Evolutionary conservation across 1,140 invertebrate genomes (phyloP).

Genomic region (Drosophila hydei): DNA sequence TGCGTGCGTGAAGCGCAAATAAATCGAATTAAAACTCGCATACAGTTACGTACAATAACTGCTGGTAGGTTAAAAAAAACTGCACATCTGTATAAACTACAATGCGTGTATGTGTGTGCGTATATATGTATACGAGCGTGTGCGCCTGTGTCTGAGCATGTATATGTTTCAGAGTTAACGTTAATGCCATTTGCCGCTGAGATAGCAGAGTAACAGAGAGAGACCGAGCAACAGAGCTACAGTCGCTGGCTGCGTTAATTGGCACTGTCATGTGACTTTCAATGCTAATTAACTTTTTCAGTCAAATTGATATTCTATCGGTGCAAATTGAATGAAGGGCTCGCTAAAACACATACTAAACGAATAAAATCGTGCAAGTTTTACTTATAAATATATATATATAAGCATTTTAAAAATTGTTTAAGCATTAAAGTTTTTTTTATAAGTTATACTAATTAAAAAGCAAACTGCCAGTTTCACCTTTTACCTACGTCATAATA

Average conservation of each 20-base stretch:
- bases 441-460: constrained; percentile 6
- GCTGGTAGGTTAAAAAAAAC: constrained; percentile 15
- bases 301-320: constrained; percentile 25
- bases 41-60: constrained; percentile 21
- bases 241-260: constrained; percentile 44
- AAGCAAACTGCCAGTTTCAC: constrained; percentile 37
- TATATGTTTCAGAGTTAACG: constrained; percentile 32
- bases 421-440: background rate
- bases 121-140: background rate
- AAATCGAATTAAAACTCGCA: constrained; percentile 69
- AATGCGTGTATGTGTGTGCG: too few species aligned
- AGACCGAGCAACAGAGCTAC: constrained; percentile 28
- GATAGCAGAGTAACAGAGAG: background rate
- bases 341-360: constrained; percentile 18
- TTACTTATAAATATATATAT: constrained; percentile 2
- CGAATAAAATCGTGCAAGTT: constrained; percentile 12
- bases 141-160: background rate
- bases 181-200: constrained; percentile 5
- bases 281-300: constrained; percentile 60
- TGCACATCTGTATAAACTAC: constrained; percentile 6
- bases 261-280: constrained; percentile 63
- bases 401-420: background rate
- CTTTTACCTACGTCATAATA: constrained; percentile 36
- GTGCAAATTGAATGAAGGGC: constrained; percentile 34
- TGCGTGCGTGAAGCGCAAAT: constrained; percentile 48